Base-by-base conservation (phyloP, 2,797 vertebrate species). In the Sebastiscus albofasciatus region DNA sequence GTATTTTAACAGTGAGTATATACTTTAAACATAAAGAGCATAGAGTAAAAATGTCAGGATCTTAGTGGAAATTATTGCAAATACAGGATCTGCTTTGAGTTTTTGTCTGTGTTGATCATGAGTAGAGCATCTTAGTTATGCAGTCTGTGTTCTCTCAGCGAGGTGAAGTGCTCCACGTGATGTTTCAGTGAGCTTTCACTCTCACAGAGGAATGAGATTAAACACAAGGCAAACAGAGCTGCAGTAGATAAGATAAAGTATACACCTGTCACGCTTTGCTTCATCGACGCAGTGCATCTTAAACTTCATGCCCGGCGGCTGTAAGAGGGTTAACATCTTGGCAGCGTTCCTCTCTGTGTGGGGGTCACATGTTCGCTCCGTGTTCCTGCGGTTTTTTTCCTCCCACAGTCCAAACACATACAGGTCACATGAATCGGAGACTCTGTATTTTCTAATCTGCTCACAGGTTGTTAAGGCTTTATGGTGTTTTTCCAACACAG, bases 401-500 rank as follows among this genome's bases (percentile, higher is more conserved):
- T 64, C 81, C 83, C 77, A 34, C 79, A 83, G 71, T 79, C 77
- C 86, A 81, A 84, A 89, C 85, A 81, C 74, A 71, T 20, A 70
- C 72, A 39, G 67, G 82, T 87, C 86, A 85, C 88, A 88, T 92
- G 90, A 91, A 89, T 87, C 36, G 10, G 39, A 77, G 34, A 62
- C 75, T 80, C 58, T 89, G 81, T 91, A 5, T 79, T 81, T 81
- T 79, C 80, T 88, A 84, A 90, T 88, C 85, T 82, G 72, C 36
- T 80, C 72, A 67, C 84, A 81, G 81, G 74, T 85, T 84, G 79
- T 88, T 82, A 11, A 64, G 70, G 56, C 79, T 87, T 83, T 71
- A 74, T 20, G 59, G 39, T 88, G 78, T 90, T 92, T 93, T 90
- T 81, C 80, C 75, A 79, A 29, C 80, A 8, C 61, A 6, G 34